A percentile compares a stretch with the other conserved stretches of the same genome.
Conservation (phyloP, 2,888 invertebrate genomes). For the Pteria penguin region DNA sequence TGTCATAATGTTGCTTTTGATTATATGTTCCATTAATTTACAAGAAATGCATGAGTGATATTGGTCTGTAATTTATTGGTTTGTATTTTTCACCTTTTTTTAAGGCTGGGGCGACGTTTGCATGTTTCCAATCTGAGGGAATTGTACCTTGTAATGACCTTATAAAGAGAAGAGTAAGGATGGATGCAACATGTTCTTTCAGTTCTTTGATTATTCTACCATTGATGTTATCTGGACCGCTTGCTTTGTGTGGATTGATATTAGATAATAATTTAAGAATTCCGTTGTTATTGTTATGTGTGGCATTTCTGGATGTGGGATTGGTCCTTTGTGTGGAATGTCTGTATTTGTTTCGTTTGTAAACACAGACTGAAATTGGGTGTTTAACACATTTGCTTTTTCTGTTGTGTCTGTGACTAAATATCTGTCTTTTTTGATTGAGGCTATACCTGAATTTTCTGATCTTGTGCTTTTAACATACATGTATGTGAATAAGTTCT, state of each 20-base stretch:
- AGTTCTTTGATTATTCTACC: neutral
- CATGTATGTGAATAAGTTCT: no score
- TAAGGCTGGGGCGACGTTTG: neutral
- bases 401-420: neutral
- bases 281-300: no score
- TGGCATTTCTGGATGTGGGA: no score
- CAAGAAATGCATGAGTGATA: neutral
- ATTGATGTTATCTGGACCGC: neutral
- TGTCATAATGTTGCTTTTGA: neutral
- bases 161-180: neutral
- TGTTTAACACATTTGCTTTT: neutral
- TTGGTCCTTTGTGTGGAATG: no score
- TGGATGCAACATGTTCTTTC: neutral
- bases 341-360: neutral
- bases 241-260: neutral
- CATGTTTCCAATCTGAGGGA: neutral
- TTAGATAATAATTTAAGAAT: neutral
- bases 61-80: no score
- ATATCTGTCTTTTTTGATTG: no score
- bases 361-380: no score
- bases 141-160: neutral
- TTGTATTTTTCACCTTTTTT: neutral
- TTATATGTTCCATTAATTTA: no score
- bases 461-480: no score
- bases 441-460: no score